Evolutionary conservation across 2,113 vertebrate species (phyloP), one percentile per base, ranked within the genome.

Genomic region (Burhinus bistriatus): DNA sequence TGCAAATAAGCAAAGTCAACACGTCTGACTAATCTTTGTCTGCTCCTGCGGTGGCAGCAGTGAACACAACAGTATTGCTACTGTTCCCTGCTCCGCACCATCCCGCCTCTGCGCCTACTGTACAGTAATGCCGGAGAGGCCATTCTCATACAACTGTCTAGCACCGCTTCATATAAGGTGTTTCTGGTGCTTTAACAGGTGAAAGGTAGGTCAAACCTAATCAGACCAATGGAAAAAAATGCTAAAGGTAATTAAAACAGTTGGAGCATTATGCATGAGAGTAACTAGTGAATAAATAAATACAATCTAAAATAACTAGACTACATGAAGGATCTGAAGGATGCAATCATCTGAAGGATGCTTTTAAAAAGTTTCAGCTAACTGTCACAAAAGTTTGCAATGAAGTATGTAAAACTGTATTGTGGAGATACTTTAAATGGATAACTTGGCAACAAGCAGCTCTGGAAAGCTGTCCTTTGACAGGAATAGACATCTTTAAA

Each of bases 151-250:
- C 14, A 19, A 8, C 2, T 5, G 20, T 7, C 11, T 22, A 21
- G 22, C 42, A 14, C 42, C 0, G 0, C 4, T 11, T 51, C 32
- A 22, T 1, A 1, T 2, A 7, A 11, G 32, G 23, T 14, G 9
- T 34, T 55, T 36, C 42, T 51, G 68, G 11, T 55, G n/a, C 81
- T 61, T 34, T 23, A 12, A 11, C 17, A 12, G 8, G 20, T 25
- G 62, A 40, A 38, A 70, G 20, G 19, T 3, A 29, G 29, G 36
- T 20, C 51, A 44, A 64, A 73, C 22, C 49, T 38, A 9, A 30
- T 21, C 65, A 45, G 19, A 45, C 2, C 38, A 23, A 8, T 4
- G n/a, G 44, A 3, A 38, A 57, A 62, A 71, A 34, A 5, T 11
- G 2, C 20, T 8, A 4, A 54, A 58, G 30, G 42, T 26, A 5